Evolutionary conservation across 2,113 vertebrate species (phyloP).

Genomic region (Elaphurus davidianus): DNA sequence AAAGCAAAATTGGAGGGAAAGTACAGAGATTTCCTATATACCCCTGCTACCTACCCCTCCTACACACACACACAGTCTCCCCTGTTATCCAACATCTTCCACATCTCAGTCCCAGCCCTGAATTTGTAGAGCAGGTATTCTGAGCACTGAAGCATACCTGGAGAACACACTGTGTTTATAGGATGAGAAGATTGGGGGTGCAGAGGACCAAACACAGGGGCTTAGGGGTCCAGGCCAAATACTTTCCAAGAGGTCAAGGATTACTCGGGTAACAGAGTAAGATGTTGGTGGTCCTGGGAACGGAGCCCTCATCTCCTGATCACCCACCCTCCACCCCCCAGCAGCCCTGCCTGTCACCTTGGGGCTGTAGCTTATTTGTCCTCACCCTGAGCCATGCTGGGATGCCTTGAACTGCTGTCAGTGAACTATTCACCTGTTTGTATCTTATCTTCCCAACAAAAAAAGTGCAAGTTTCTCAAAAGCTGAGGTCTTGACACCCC

Average conservation of each 20-base stretch:
- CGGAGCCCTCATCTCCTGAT: not conserved
- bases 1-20: not conserved
- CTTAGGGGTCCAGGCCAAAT: not conserved
- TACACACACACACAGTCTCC: not conserved
- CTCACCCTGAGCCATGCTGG: not conserved
- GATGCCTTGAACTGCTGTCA: not conserved
- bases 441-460: not conserved
- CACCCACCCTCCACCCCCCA: rapidly evolving
- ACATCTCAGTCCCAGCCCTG: too few species aligned
- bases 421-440: not conserved
- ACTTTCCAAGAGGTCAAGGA: not conserved
- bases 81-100: not conserved
- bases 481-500: not conserved
- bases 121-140: too few species aligned
- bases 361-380: not conserved
- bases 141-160: not conserved
- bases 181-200: not conserved
- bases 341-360: not conserved
- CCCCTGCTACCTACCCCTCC: not conserved
- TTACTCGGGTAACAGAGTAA: not conserved
- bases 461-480: not conserved
- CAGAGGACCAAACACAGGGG: not conserved
- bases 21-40: not conserved
- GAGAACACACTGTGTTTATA: not conserved
- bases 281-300: not conserved